Conservation (phyloP, 2,888 invertebrate genomes). For the Argyresthia albistria region DNA sequence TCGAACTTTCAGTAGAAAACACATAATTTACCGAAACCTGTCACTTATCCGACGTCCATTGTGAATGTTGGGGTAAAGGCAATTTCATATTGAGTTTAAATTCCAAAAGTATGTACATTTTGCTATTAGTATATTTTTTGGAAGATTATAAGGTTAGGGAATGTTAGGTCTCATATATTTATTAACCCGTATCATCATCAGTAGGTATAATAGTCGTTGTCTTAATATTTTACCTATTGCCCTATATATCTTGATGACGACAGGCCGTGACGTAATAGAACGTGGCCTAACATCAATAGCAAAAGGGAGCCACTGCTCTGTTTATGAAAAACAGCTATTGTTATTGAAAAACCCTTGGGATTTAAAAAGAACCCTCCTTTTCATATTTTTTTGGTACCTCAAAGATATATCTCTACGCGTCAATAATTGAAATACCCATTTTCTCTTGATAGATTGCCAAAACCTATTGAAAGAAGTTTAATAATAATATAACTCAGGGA, state of each 20-base stretch:
- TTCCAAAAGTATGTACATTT: too few species aligned
- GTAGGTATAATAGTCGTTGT: too few species aligned
- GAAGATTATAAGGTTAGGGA: too few species aligned
- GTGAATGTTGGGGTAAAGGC: not conserved
- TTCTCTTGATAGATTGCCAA: not conserved
- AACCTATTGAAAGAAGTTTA: too few species aligned
- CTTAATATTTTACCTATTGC: too few species aligned
- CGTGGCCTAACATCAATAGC: too few species aligned
- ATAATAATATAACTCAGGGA: too few species aligned
- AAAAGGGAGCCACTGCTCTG: slow-evolving; percentile 11
- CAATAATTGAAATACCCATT: slow-evolving; percentile 20
- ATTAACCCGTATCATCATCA: too few species aligned
- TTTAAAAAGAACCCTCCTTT: slow-evolving; percentile 25
- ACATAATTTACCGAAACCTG: slow-evolving; percentile 26
- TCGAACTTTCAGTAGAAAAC: slow-evolving; percentile 15
- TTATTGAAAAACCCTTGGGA: slow-evolving; percentile 25
- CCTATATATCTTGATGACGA: too few species aligned
- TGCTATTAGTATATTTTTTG: too few species aligned
- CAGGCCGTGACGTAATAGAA: too few species aligned
- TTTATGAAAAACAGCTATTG: slow-evolving; percentile 35
- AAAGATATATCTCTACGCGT: slow-evolving; percentile 26
- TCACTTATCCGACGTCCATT: slow-evolving; percentile 17
- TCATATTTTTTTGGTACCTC: slow-evolving; percentile 18
- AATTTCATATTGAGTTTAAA: not conserved
- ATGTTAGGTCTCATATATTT: too few species aligned